These are phyloP conservation scores for Leucania comma DNA, from an alignment of 2,888 invertebrate species.

Conservation along the genomic window DNA sequence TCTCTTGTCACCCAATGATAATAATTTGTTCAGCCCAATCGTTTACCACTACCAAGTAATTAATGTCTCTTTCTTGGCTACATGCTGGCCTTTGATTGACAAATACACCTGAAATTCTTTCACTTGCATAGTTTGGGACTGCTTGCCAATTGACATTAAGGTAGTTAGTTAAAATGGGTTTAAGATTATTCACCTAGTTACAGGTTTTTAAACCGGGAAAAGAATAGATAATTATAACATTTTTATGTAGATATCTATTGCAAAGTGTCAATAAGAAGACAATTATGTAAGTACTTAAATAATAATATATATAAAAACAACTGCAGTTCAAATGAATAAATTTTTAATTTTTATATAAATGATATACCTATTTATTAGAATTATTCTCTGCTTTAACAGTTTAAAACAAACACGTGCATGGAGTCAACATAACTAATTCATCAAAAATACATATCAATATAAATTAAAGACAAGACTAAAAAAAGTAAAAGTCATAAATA, in stretches of 20 bases:
- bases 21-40: slow-evolving; percentile 55
- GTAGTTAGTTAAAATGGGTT: slow-evolving; percentile 10
- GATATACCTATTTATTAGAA: too few species aligned
- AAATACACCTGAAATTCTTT: slow-evolving; percentile 7
- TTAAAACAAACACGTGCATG: too few species aligned
- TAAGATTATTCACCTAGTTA: slow-evolving; percentile 7
- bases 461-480: too few species aligned
- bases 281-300: too few species aligned
- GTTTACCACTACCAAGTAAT: slow-evolving; percentile 41
- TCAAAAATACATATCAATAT: too few species aligned
- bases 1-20: slow-evolving; percentile 24
- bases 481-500: too few species aligned
- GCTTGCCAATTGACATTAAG: slow-evolving; percentile 42
- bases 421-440: too few species aligned
- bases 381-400: too few species aligned
- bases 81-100: slow-evolving; percentile 33
- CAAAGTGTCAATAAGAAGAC: not conserved
- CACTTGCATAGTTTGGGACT: slow-evolving; percentile 9
- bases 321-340: too few species aligned
- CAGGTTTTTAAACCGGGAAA: slow-evolving; percentile 10
- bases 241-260: not conserved
- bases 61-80: slow-evolving; percentile 51
- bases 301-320: not conserved
- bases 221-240: too few species aligned
- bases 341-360: too few species aligned